Evolutionary conservation across 2,113 vertebrate species (phyloP).

Genomic region (Caracal caracal): DNA sequence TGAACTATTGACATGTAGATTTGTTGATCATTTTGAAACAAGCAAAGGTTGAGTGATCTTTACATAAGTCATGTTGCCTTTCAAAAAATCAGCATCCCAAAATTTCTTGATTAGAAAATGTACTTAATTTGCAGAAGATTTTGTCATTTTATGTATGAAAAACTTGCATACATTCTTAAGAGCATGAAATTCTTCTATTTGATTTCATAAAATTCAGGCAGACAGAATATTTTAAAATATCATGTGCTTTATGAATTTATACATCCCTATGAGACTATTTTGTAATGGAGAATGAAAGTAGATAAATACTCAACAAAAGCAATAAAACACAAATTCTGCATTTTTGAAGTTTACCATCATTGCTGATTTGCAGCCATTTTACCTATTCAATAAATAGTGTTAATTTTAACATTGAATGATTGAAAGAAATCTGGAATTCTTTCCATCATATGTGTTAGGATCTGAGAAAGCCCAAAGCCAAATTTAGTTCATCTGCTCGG

Average conservation of each 20-base stretch:
- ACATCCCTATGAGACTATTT: neutral
- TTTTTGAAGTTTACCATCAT: neutral
- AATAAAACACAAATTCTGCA: neutral
- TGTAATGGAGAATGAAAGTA: neutral
- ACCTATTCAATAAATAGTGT: neutral
- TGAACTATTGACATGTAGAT: neutral
- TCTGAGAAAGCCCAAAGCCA: neutral
- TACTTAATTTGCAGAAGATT: constrained; percentile 2
- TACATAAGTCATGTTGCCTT: neutral
- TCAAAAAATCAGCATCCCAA: constrained; percentile 38
- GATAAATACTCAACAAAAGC: neutral
- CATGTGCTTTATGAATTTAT: constrained; percentile 8
- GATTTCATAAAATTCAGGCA: constrained; percentile 45
- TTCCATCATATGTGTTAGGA: neutral
- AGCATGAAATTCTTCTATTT: neutral
- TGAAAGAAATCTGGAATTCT: neutral
- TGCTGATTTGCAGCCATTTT: neutral
- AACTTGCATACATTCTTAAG: neutral
- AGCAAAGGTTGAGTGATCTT: neutral
- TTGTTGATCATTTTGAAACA: neutral
- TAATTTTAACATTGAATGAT: neutral
- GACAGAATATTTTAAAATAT: constrained; percentile 8
- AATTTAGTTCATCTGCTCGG: neutral
- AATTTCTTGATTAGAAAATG: constrained; percentile 64
- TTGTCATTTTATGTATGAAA: constrained; percentile 14